A percentile compares a stretch with the other conserved stretches of the same genome.
Conservation (phyloP, 2,113 vertebrate genomes). For the Mustela lutreola region DNA sequence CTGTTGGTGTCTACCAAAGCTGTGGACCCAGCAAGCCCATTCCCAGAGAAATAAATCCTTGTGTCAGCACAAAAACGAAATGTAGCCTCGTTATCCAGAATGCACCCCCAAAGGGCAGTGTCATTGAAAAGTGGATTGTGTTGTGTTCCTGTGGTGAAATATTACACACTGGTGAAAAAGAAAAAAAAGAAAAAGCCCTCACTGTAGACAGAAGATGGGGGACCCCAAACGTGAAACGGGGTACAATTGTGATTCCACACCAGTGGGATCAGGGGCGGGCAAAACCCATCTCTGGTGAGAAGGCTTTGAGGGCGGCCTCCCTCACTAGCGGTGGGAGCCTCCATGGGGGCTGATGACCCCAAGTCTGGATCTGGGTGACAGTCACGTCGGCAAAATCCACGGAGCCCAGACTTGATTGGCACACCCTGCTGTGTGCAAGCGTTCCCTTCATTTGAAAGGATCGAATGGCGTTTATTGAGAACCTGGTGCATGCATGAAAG, state of each 20-base stretch:
- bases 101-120: background rate
- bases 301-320: accelerated
- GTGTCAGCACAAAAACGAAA: background rate
- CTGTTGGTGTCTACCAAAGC: background rate
- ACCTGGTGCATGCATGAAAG: background rate
- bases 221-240: no score
- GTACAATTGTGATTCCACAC: background rate
- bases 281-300: background rate
- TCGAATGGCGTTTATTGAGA: background rate
- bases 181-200: accelerated
- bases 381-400: background rate
- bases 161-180: accelerated
- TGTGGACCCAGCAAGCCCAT: background rate
- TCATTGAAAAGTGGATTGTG: background rate
- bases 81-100: background rate
- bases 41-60: background rate
- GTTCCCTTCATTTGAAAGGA: background rate
- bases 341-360: background rate
- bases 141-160: background rate
- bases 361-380: accelerated
- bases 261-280: no score
- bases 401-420: accelerated
- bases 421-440: background rate
- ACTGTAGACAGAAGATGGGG: background rate
- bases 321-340: background rate